Base-by-base conservation (phyloP, 1,140 invertebrate genomes). In the Gonioctena quinquepunctata region DNA sequence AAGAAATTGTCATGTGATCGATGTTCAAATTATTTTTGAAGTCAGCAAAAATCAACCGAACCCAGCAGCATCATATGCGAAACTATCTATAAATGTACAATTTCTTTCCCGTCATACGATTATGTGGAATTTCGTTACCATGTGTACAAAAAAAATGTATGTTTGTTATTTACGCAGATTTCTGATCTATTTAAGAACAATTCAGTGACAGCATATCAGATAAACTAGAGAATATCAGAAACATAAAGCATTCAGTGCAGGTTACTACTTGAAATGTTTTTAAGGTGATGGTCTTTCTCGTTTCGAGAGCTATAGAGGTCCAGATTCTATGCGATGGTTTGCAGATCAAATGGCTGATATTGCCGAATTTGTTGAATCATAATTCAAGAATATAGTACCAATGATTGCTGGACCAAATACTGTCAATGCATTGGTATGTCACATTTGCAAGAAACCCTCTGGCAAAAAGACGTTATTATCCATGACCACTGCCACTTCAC, bases 401-500 rank as follows among this genome's bases (percentile, higher is more conserved):
- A 75, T 65, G 68, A 79, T 54, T 26, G 4, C 23, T 7, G 25
- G 21, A 52, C 62, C 23, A 54, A 65, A 60, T 42, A 26, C 49
- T 48, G 13, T 6, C 16, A 62, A 28, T 8, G 57, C 66, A 26
- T 57, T 27, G 27, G 42, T 63, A 18, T 81, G 80, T 72, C 75
- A 82, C 59, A 82, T 82, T 59, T 83, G 80, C 60, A 54, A 70
- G 68, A 68, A 74, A 66, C 50, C 72, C 8, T 60, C 67, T 60
- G 71, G 72, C 4, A 25, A n/a, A 23, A 27, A 27, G 56, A 76
- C 62, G 76, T 74, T 70, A 71, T 61, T 19, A 72, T 79, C 13
- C 33, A 27, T 23, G 79, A 84, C 68, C 81, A 83, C 75, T 71
- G 71, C 72, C 81, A 83, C 71, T 71, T 81, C 3, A 83, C 74